phyloP scores from a whole-genome alignment of 2,113 vertebrate genomes.

The Synodontis membranacea region DNA sequence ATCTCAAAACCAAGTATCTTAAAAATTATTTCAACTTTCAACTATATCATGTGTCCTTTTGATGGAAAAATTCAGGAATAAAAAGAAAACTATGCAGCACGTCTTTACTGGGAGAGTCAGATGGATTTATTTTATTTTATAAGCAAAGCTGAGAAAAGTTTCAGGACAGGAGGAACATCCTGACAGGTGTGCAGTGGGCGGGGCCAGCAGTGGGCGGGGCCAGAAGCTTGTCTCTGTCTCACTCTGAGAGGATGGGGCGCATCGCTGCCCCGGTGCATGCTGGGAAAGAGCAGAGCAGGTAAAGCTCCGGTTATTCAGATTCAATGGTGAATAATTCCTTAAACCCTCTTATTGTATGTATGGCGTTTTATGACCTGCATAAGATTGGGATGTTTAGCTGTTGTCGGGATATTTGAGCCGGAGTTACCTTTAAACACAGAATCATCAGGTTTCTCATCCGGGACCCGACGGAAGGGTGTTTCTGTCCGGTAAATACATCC shows the following conservation, averaged over 20 bases:
- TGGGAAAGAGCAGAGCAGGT: constrained; percentile 70
- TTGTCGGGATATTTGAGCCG: background rate
- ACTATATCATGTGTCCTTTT: no score
- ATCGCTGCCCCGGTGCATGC: constrained; percentile 61
- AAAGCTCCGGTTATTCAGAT: constrained; percentile 55
- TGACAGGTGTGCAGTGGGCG: background rate
- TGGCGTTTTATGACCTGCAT: background rate
- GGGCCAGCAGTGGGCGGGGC: constrained; percentile 22
- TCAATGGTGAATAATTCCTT: constrained; percentile 62
- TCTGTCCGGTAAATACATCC: constrained; percentile 40
- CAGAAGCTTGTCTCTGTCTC: constrained; percentile 26
- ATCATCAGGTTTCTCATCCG: background rate
- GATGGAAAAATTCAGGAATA: no score
- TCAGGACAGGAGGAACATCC: background rate
- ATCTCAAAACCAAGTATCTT: no score
- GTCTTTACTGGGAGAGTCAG: background rate
- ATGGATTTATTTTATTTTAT: background rate
- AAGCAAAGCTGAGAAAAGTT: background rate
- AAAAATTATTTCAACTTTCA: no score
- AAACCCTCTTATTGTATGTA: background rate
- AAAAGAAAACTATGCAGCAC: no score
- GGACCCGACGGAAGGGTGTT: constrained; percentile 6
- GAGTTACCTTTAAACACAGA: background rate
- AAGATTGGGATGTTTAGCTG: background rate
- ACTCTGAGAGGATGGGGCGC: constrained; percentile 3